Evolutionary conservation across 1,140 invertebrate genomes (phyloP).

Genomic region (Hypsibius dujardini): DNA sequence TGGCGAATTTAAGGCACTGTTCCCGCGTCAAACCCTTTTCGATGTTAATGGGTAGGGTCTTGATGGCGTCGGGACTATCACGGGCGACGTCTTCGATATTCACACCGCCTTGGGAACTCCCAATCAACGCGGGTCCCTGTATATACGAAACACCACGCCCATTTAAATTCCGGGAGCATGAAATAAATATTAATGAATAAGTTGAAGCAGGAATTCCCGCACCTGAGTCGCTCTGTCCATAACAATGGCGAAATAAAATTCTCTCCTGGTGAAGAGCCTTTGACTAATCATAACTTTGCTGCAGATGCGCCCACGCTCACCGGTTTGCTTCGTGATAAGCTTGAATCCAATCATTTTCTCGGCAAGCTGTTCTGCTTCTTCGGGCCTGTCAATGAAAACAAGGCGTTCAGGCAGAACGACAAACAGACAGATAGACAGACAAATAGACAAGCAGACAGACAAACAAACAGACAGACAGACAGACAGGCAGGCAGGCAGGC

Average conservation of each 20-base stretch:
- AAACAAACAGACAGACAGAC: no score
- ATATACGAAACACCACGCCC: background rate
- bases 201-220: slow-evolving; percentile 25
- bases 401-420: slow-evolving; percentile 11
- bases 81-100: slow-evolving; percentile 91
- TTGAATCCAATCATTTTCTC: slow-evolving; percentile 76
- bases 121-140: slow-evolving; percentile 82
- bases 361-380: slow-evolving; percentile 63
- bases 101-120: slow-evolving; percentile 82
- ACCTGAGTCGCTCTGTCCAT: slow-evolving; percentile 84
- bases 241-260: slow-evolving; percentile 92
- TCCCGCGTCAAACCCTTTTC: slow-evolving; percentile 53
- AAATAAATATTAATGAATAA: background rate
- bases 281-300: slow-evolving; percentile 89
- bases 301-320: slow-evolving; percentile 73
- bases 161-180: background rate
- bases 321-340: slow-evolving; percentile 88
- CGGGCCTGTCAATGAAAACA: slow-evolving; percentile 44
- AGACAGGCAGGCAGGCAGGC: no score
- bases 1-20: slow-evolving; percentile 52
- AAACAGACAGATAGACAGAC: background rate
- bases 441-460: no score
- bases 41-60: slow-evolving; percentile 78
- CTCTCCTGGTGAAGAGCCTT: slow-evolving; percentile 75
- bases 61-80: slow-evolving; percentile 73